These are phyloP conservation scores for Aphidius ervi DNA, from an alignment of 1,140 invertebrate species.

Conservation along the genomic window DNA sequence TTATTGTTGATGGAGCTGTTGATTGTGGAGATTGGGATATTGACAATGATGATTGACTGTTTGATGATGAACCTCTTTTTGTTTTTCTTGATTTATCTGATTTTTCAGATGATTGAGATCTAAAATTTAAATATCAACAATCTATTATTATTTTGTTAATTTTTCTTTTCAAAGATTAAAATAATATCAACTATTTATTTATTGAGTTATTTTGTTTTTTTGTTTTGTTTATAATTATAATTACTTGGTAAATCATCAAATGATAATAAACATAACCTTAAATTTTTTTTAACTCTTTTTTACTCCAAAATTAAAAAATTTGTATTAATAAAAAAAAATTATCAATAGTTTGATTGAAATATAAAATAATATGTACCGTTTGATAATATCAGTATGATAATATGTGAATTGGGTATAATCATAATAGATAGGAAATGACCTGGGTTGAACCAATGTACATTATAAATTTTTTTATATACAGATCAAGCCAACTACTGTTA, in stretches of 20 bases:
- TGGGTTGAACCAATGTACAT: conserved; percentile 38
- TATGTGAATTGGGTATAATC: neutral
- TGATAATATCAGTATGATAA: conserved; percentile 4
- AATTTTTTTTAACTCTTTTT: conserved; percentile 19
- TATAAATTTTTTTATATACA: conserved; percentile 18
- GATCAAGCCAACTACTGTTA: conserved; percentile 25
- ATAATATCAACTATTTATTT: too few species aligned
- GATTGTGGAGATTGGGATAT: conserved; percentile 26
- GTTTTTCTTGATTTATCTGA: conserved; percentile 45
- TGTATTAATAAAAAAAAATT: conserved; percentile 4
- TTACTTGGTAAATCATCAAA: conserved; percentile 8
- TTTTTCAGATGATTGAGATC: conserved; percentile 51
- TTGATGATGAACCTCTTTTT: conserved; percentile 41
- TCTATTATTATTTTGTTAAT: too few species aligned
- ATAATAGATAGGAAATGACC: conserved; percentile 31
- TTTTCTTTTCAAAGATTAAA: too few species aligned
- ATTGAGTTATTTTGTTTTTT: too few species aligned
- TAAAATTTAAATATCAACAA: conserved; percentile 26
- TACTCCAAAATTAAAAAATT: conserved; percentile 2
- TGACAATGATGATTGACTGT: conserved; percentile 32
- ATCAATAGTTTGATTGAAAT: neutral
- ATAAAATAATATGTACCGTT: neutral
- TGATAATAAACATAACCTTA: conserved; percentile 39
- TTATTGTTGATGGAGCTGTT: conserved; percentile 26
- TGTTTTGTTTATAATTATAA: too few species aligned